These are phyloP conservation scores for Ridgeia piscesae DNA, from an alignment of 1,140 invertebrate species.

Conservation along the genomic window DNA sequence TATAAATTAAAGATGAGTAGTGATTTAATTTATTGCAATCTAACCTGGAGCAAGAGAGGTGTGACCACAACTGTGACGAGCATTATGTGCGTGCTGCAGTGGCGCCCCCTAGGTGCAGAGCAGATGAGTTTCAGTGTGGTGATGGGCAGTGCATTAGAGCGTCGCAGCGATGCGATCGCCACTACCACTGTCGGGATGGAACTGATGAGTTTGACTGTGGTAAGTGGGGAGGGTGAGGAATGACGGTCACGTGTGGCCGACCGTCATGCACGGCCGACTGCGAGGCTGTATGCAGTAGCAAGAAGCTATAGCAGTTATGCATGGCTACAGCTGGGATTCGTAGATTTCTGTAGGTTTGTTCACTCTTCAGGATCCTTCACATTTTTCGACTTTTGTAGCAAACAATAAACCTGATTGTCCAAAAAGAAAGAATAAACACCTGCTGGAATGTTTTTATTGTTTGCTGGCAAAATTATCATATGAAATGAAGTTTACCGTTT, in stretches of 20 bases:
- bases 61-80: neutral
- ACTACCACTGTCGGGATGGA: slow-evolving; percentile 68
- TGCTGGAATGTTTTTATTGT: neutral
- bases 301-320: neutral
- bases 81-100: neutral
- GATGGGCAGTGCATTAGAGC: slow-evolving; percentile 48
- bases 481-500: neutral
- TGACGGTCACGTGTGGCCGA: neutral
- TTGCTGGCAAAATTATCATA: neutral
- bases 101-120: neutral
- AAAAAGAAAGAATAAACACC: neutral
- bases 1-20: neutral
- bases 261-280: neutral
- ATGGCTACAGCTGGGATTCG: neutral
- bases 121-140: slow-evolving; percentile 54
- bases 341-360: neutral
- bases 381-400: neutral
- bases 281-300: neutral
- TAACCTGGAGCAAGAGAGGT: neutral
- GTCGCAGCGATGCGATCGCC: slow-evolving; percentile 51
- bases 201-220: slow-evolving; percentile 25
- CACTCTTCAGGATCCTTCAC: neutral
- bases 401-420: neutral
- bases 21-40: neutral
- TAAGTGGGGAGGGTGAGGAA: slow-evolving; percentile 17